A percentile compares a stretch with the other conserved stretches of the same genome.
phyloP scores from a whole-genome alignment of 2,797 vertebrate species.

The Columba guinea region DNA sequence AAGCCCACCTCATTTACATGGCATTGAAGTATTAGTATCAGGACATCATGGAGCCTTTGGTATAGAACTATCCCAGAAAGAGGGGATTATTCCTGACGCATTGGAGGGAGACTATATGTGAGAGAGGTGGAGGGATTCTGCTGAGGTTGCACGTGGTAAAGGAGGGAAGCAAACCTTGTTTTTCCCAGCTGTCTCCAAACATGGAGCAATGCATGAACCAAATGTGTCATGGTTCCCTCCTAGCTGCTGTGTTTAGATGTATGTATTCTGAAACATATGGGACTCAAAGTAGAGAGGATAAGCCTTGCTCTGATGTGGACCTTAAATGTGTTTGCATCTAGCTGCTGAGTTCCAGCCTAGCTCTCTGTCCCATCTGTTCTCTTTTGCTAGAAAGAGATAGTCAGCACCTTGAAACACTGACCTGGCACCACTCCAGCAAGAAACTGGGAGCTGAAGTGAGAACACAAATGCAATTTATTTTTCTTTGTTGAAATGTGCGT shows the following conservation, averaged over 20 bases:
- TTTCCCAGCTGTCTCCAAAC: neutral
- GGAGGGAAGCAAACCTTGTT: neutral
- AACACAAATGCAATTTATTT: conserved; percentile 66
- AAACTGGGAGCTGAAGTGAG: conserved; percentile 58
- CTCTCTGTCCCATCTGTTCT: neutral
- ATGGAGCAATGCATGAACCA: rapidly evolving
- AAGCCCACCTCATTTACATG: neutral
- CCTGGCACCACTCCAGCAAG: conserved; percentile 23
- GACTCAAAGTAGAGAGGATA: neutral
- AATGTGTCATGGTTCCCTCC: neutral
- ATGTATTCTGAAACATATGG: neutral
- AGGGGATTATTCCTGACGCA: neutral
- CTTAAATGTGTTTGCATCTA: neutral
- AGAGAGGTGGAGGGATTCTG: neutral
- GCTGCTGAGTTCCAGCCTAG: neutral
- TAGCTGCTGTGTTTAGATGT: neutral
- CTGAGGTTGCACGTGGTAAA: neutral
- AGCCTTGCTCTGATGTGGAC: neutral
- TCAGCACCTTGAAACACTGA: conserved; percentile 53
- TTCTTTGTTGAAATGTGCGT: conserved; percentile 48
- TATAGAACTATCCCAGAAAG: neutral
- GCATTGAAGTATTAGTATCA: neutral
- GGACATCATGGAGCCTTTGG: neutral
- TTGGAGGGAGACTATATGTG: neutral
- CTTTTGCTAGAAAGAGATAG: conserved; percentile 27